A percentile compares a stretch with the other conserved stretches of the same genome.
phyloP scores from a whole-genome alignment of 2,888 invertebrate genomes.

The Apodemia mormo region DNA sequence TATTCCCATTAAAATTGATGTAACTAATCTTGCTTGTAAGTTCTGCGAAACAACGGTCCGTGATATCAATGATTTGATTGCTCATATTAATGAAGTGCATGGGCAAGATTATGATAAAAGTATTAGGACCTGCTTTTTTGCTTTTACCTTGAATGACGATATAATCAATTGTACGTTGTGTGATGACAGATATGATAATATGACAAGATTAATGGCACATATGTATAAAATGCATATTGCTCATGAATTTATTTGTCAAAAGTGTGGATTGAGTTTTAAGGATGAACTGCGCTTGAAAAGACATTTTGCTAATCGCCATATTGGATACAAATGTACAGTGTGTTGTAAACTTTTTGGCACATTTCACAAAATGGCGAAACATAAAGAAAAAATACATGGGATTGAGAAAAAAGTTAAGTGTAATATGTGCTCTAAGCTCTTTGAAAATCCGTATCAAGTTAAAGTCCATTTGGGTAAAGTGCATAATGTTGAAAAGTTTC shows the following conservation, averaged over 20 bases:
- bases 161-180: too few species aligned
- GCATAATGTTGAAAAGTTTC: slow-evolving; percentile 64
- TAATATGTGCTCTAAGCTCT: slow-evolving; percentile 50
- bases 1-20: slow-evolving; percentile 73
- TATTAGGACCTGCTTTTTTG: slow-evolving; percentile 33
- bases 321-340: not conserved
- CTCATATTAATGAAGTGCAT: slow-evolving; percentile 51
- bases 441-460: slow-evolving; percentile 54
- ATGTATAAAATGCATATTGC: slow-evolving; percentile 61
- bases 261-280: slow-evolving; percentile 60
- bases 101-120: slow-evolving; percentile 49
- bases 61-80: slow-evolving; percentile 49
- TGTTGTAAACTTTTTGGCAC: not conserved
- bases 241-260: slow-evolving; percentile 59
- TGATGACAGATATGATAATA: too few species aligned
- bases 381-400: not conserved
- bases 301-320: slow-evolving; percentile 38
- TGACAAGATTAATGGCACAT: slow-evolving; percentile 40
- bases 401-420: slow-evolving; percentile 43
- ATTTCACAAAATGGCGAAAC: not conserved
- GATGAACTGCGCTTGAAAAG: slow-evolving; percentile 53
- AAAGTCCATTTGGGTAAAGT: slow-evolving; percentile 66
- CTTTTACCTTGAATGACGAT: too few species aligned
- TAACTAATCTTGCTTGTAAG: slow-evolving; percentile 62
- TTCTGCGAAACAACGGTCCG: slow-evolving; percentile 45